phyloP scores from a whole-genome alignment of 2,797 vertebrate genomes.

The Myotis vivesi region DNA sequence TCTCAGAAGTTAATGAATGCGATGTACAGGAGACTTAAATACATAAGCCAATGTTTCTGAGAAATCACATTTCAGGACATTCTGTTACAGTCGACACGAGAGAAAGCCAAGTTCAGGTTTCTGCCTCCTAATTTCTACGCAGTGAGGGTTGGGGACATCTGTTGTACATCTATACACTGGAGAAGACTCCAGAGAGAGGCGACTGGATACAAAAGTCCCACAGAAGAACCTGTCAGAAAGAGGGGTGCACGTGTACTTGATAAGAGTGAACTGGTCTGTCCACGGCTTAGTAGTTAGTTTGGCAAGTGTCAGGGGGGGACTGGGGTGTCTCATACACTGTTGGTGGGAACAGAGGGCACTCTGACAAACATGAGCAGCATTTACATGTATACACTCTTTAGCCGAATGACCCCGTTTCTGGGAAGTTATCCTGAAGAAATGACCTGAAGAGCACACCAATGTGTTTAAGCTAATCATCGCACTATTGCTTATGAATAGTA shows the following conservation, averaged over 20 bases:
- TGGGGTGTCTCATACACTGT: no score
- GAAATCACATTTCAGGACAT: not conserved
- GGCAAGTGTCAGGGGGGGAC: not conserved
- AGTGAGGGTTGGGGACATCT: not conserved
- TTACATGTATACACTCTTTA: not conserved
- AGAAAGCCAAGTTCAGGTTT: not conserved
- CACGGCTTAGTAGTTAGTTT: not conserved
- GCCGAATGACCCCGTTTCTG: not conserved
- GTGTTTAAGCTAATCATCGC: not conserved
- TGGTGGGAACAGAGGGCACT: not conserved
- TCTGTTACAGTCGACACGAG: not conserved
- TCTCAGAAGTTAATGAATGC: not conserved
- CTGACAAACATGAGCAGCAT: not conserved
- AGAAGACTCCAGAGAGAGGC: not conserved
- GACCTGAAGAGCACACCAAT: not conserved
- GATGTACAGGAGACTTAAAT: not conserved
- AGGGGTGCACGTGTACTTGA: not conserved
- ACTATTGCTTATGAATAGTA: not conserved
- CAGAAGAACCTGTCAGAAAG: not conserved
- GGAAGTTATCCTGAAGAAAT: not conserved
- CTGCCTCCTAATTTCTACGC: not conserved
- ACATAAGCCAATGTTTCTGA: not conserved
- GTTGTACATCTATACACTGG: not conserved
- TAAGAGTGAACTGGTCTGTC: not conserved
- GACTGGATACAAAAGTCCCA: not conserved